Percentiles rank a stretch among this genome's conserved stretches.
phyloP scores from a whole-genome alignment of 30 jellyfish, hydroid and myxozoan genomes.

The Aurelia aurita region DNA sequence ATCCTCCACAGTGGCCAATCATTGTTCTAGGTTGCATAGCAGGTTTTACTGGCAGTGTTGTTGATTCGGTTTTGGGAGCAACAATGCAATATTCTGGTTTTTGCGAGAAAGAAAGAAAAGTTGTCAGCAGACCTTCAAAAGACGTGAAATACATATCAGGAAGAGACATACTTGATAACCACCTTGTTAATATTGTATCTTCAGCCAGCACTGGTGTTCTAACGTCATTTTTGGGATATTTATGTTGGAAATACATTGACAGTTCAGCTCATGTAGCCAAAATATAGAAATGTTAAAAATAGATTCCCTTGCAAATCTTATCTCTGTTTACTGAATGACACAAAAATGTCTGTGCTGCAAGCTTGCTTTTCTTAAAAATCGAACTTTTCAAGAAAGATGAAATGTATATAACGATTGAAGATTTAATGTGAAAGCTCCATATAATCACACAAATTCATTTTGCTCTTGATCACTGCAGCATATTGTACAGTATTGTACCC shows the following conservation, averaged over 20 bases:
- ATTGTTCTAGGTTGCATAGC: constrained; percentile 57
- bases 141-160: constrained; percentile 73
- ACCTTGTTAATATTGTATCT: constrained; percentile 73
- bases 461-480: too few species aligned
- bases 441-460: too few species aligned
- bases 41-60: constrained; percentile 83
- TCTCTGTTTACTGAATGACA: too few species aligned
- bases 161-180: constrained; percentile 57
- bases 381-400: too few species aligned
- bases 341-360: too few species aligned
- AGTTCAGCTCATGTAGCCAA: neutral
- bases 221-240: constrained; percentile 70
- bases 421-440: too few species aligned
- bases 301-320: neutral
- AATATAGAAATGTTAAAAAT: neutral
- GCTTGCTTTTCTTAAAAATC: too few species aligned
- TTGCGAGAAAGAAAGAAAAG: constrained; percentile 64
- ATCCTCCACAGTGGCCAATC: constrained; percentile 90
- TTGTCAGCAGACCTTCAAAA: constrained; percentile 67
- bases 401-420: too few species aligned
- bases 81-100: constrained; percentile 87
- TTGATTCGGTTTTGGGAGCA: constrained; percentile 91
- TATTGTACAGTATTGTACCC: too few species aligned
- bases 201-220: constrained; percentile 68
- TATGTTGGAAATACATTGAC: constrained; percentile 49